Evolutionary conservation across 1,140 invertebrate species (phyloP).

Genomic region (Heliothis virescens): DNA sequence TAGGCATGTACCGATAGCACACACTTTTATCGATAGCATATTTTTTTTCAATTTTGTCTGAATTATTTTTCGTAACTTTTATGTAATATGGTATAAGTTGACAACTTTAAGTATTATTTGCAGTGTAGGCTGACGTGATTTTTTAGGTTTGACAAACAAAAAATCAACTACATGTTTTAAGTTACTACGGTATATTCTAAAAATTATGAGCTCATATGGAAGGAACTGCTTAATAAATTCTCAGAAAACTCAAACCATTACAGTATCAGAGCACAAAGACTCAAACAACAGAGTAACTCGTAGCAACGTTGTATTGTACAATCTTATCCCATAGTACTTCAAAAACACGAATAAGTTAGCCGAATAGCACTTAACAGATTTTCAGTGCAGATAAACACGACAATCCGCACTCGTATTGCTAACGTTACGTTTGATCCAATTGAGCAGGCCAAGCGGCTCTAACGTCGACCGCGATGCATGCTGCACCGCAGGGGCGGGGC

Average conservation of each 20-base stretch:
- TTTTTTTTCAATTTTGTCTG: not conserved
- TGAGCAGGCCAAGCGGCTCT: slow-evolving; percentile 64
- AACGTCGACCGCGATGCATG: slow-evolving; percentile 62
- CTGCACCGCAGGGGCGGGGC: slow-evolving; percentile 72
- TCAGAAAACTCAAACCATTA: not conserved
- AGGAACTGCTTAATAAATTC: not conserved
- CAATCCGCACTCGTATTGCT: slow-evolving; percentile 63
- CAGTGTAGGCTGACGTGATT: too few relatives aligned
- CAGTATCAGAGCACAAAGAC: not conserved
- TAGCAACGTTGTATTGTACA: slow-evolving; percentile 1
- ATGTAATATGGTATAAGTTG: too few relatives aligned
- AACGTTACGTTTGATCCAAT: slow-evolving; percentile 79
- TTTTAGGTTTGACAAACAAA: too few relatives aligned
- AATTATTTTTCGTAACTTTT: not conserved
- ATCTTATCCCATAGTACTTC: slow-evolving; percentile 38
- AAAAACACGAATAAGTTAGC: slow-evolving; percentile 35
- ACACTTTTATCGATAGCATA: not conserved
- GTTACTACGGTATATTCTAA: too few relatives aligned
- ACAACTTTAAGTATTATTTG: too few relatives aligned
- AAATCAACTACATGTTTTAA: too few relatives aligned
- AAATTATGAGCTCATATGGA: not conserved
- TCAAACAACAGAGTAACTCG: not conserved
- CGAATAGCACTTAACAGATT: slow-evolving; percentile 39
- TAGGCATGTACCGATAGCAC: slow-evolving; percentile 7
- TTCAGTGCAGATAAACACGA: slow-evolving; percentile 39